Conservation (phyloP, 37 sponge, comb jelly and placozoan genomes). For the Corticium candelabrum region DNA sequence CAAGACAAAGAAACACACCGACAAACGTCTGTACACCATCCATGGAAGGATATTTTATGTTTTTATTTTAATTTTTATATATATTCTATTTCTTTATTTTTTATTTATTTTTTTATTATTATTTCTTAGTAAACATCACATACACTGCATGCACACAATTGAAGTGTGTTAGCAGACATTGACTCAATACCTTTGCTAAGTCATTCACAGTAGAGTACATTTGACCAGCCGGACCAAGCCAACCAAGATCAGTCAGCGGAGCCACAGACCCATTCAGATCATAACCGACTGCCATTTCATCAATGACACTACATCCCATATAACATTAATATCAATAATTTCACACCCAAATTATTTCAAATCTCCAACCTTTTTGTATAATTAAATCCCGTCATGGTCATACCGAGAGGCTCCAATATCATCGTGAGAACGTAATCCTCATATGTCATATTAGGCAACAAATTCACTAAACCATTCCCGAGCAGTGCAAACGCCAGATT, state of each 20-base stretch:
- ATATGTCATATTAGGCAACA: conserved; percentile 25
- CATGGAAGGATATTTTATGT: no score
- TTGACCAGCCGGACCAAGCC: conserved; percentile 58
- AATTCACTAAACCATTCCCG: conserved; percentile 28
- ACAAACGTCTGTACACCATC: no score
- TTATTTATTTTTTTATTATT: no score
- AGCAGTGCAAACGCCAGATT: conserved; percentile 32
- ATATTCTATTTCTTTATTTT: no score
- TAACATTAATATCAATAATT: no score
- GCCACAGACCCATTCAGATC: conserved; percentile 33
- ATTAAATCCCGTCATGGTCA: conserved; percentile 58
- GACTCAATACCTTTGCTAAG: neutral
- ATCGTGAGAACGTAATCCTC: conserved; percentile 41
- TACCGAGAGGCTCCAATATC: conserved; percentile 39
- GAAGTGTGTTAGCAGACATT: no score
- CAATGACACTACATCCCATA: conserved; percentile 36
- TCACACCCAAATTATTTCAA: neutral
- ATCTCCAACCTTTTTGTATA: conserved; percentile 36
- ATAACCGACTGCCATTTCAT: conserved; percentile 53
- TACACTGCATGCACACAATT: no score
- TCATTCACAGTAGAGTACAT: conserved; percentile 44
- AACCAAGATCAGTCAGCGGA: conserved; percentile 44
- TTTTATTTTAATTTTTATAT: no score
- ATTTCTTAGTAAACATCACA: no score
- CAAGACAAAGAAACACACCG: no score